These are phyloP conservation scores for Dryomyza anilis DNA, from an alignment of 2,888 invertebrate species.

Conservation along the genomic window DNA sequence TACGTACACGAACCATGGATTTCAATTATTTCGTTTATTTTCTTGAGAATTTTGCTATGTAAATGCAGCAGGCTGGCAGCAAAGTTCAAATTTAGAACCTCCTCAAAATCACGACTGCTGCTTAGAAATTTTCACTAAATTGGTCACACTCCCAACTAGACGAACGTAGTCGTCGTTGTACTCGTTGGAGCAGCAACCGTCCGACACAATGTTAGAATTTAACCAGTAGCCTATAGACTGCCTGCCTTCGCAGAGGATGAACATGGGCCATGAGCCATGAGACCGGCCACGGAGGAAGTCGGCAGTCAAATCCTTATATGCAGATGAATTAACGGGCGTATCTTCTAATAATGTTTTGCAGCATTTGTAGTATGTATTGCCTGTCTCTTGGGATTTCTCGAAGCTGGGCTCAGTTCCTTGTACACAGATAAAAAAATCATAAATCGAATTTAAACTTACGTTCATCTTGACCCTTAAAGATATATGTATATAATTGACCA, in stretches of 20 bases:
- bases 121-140: constrained; percentile 9
- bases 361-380: background rate
- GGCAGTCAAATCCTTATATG: constrained; percentile 8
- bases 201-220: background rate
- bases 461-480: too few relatives aligned
- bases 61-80: constrained; percentile 8
- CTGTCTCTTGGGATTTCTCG: background rate
- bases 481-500: too few relatives aligned
- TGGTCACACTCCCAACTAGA: constrained; percentile 11
- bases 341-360: constrained; percentile 3
- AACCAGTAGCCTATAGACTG: background rate
- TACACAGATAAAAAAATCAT: too few relatives aligned
- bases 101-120: constrained; percentile 17
- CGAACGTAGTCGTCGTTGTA: too few relatives aligned
- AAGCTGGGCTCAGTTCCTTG: background rate
- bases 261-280: background rate
- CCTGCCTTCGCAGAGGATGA: background rate
- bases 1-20: background rate
- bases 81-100: background rate
- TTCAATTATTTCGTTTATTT: constrained; percentile 6
- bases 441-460: too few relatives aligned
- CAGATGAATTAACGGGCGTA: constrained; percentile 22
- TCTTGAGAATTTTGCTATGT: constrained; percentile 12
- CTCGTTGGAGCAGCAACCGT: background rate
- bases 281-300: background rate